Evolutionary conservation across 1,140 invertebrate genomes (phyloP).

Genomic region (Drosophila cardini): DNA sequence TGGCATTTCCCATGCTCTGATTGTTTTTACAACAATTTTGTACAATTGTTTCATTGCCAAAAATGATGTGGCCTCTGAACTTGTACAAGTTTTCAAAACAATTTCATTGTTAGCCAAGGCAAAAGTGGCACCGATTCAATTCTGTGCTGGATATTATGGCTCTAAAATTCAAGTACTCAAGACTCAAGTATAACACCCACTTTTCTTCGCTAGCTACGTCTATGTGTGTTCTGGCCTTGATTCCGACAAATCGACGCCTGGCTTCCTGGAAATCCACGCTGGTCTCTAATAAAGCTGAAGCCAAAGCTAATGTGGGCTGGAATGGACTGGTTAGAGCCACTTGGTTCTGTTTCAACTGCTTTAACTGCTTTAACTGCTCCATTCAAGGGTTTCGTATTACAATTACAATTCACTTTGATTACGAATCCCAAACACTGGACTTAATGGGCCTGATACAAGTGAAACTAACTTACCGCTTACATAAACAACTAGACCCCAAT

Average conservation of each 20-base stretch:
- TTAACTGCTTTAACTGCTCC: constrained; percentile 11
- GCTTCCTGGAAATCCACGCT: constrained; percentile 39
- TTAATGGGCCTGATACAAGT: constrained; percentile 22
- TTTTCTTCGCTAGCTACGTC: not conserved
- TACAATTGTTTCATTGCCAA: not conserved
- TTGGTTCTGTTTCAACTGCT: constrained; percentile 20
- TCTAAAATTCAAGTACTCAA: not conserved
- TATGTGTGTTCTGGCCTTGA: constrained; percentile 16
- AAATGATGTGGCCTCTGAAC: constrained; percentile 26
- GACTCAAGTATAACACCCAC: constrained; percentile 25
- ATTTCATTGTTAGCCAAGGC: constrained; percentile 16
- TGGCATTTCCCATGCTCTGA: constrained; percentile 28
- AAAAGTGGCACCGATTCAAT: constrained; percentile 37
- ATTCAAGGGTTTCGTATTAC: constrained; percentile 32
- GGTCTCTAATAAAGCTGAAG: constrained; percentile 4
- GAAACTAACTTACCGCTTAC: constrained; percentile 36
- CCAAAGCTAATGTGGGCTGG: constrained; percentile 5
- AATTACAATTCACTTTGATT: constrained; percentile 49
- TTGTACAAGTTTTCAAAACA: constrained; percentile 29
- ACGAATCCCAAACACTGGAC: constrained; percentile 38
- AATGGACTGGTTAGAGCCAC: constrained; percentile 40
- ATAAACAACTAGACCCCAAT: constrained; percentile 53
- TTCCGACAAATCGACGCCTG: constrained; percentile 11
- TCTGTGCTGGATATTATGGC: constrained; percentile 15
- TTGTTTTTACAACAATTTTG: not conserved